Conservation (phyloP, 2,888 invertebrate species). For the Chaetogeoica ovagalla region DNA sequence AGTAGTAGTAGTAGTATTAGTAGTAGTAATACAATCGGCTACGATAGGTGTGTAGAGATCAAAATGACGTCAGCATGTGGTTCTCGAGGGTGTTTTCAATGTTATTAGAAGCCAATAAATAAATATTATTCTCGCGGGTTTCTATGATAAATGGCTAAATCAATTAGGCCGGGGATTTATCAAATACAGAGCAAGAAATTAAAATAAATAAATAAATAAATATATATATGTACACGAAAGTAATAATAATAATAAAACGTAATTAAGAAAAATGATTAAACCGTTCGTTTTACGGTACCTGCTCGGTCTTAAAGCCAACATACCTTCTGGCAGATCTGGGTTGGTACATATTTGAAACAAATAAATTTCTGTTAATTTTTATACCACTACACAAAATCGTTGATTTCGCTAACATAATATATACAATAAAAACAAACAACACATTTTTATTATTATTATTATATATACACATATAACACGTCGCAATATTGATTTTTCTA, state of each 20-base stretch:
- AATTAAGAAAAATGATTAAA: constrained; percentile 35
- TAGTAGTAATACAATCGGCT: constrained; percentile 30
- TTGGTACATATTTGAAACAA: constrained; percentile 51
- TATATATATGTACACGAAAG: background rate
- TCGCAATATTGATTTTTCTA: too few species aligned
- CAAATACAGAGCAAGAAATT: constrained; percentile 41
- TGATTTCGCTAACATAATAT: background rate
- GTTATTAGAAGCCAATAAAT: constrained; percentile 26
- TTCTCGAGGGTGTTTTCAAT: constrained; percentile 35
- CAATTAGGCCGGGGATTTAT: constrained; percentile 36
- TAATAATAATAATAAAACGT: background rate
- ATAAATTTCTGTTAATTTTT: constrained; percentile 42
- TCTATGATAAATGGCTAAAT: constrained; percentile 45
- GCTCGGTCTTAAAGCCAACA: constrained; percentile 50
- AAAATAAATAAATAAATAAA: constrained; percentile 13
- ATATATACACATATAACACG: too few species aligned
- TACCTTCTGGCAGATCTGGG: constrained; percentile 51
- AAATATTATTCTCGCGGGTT: constrained; percentile 42
- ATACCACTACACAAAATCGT: constrained; percentile 64
- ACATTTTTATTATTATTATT: too few species aligned
- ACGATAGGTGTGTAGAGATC: constrained; percentile 28
- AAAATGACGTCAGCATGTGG: constrained; percentile 29
- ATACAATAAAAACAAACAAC: background rate
- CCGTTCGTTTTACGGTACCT: constrained; percentile 49
- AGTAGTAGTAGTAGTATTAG: background rate